Conservation (phyloP, 53 echinoderm and acorn worm genomes). For the Apostichopus leukothele region DNA sequence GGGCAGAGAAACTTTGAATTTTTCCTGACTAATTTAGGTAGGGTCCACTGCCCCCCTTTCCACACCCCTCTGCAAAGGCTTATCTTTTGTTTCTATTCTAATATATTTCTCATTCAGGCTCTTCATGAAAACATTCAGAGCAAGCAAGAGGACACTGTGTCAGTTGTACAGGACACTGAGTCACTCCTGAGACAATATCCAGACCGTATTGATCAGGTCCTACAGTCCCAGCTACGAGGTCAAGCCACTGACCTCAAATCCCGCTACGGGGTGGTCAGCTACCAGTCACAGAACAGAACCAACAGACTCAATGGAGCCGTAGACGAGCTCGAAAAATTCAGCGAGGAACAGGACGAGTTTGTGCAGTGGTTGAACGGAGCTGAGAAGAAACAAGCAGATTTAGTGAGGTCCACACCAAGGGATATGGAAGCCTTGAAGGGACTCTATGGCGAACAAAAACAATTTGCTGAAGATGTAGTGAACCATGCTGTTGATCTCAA, state of each 20-base stretch:
- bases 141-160: slow-evolving; percentile 79
- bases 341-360: slow-evolving; percentile 82
- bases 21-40: no score
- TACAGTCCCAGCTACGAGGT: slow-evolving; percentile 72
- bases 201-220: slow-evolving; percentile 69
- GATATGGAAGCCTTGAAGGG: slow-evolving; percentile 74
- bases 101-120: slow-evolving; percentile 36
- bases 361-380: slow-evolving; percentile 70
- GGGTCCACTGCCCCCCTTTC: no score
- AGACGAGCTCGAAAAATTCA: slow-evolving; percentile 77
- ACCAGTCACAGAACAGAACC: slow-evolving; percentile 84
- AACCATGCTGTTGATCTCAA: slow-evolving; percentile 77
- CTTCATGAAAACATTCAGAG: slow-evolving; percentile 78
- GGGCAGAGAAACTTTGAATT: no score
- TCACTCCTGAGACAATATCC: slow-evolving; percentile 81
- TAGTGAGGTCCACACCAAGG: slow-evolving; percentile 61
- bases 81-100: neutral
- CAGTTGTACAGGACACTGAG: slow-evolving; percentile 73
- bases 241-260: slow-evolving; percentile 80
- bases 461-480: slow-evolving; percentile 85
- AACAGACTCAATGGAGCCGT: slow-evolving; percentile 67
- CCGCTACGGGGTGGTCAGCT: slow-evolving; percentile 90
- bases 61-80: no score
- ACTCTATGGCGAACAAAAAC: slow-evolving; percentile 65
- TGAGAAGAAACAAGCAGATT: slow-evolving; percentile 70